Conservation (phyloP, 2,888 invertebrate genomes). For the Stenodema calcarata region DNA sequence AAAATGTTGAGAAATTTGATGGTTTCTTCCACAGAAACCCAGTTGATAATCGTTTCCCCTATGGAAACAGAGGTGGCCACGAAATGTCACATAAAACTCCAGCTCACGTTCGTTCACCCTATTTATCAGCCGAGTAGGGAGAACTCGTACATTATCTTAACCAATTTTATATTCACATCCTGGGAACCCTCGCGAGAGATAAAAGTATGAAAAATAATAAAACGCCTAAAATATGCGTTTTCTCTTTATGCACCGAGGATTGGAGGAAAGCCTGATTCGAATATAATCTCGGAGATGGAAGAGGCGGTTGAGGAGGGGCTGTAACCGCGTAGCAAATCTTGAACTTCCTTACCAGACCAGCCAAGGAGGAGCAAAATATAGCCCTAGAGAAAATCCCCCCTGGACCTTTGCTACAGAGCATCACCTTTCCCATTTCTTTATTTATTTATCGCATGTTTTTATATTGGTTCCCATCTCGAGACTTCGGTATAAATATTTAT, state of each 20-base stretch:
- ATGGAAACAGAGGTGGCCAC: too few species aligned
- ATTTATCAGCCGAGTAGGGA: neutral
- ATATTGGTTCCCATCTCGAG: constrained; percentile 35
- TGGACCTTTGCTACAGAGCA: neutral
- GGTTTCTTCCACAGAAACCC: too few species aligned
- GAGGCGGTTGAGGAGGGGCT: constrained; percentile 4
- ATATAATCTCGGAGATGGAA: constrained; percentile 1
- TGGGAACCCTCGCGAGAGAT: neutral
- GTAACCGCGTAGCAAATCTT: constrained; percentile 31
- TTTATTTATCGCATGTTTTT: constrained; percentile 41
- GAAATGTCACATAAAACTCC: neutral
- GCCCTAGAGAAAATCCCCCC: neutral
- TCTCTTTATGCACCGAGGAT: neutral
- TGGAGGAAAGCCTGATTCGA: constrained; percentile 20
- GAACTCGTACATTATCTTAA: neutral
- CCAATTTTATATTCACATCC: neutral
- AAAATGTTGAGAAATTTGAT: too few species aligned
- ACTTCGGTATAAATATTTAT: constrained; percentile 32
- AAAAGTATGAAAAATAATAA: constrained; percentile 40
- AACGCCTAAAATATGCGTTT: constrained; percentile 12
- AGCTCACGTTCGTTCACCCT: neutral
- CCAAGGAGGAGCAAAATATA: constrained; percentile 26
- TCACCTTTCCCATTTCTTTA: constrained; percentile 4
- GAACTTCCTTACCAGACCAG: constrained; percentile 3
- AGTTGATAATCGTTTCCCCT: too few species aligned